Evolutionary conservation across 2,113 vertebrate genomes (phyloP).

Genomic region (Actinemys pallida): DNA sequence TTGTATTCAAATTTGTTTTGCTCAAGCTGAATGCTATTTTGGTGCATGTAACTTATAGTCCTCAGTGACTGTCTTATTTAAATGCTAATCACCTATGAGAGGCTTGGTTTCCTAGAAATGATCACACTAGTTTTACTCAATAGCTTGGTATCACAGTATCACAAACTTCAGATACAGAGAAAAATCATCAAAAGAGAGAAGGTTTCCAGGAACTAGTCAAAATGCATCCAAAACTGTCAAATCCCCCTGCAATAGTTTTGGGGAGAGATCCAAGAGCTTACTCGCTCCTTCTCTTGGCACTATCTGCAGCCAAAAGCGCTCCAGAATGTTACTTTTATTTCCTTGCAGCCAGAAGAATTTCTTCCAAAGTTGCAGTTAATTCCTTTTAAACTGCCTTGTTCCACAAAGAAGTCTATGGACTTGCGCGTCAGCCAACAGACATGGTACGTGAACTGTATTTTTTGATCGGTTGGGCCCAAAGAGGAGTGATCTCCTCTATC

Average conservation of each 20-base stretch:
- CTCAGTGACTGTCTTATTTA: slow-evolving; percentile 22
- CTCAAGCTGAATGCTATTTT: background rate
- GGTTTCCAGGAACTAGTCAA: background rate
- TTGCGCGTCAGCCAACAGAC: background rate
- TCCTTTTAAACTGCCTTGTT: background rate
- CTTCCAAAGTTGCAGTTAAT: background rate
- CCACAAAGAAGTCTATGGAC: background rate
- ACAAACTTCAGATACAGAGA: background rate
- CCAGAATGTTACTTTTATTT: background rate
- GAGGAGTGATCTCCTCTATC: background rate
- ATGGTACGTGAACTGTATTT: background rate
- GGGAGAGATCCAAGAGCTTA: background rate
- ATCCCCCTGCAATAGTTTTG: slow-evolving; percentile 20
- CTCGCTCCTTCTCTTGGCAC: background rate
- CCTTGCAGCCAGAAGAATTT: slow-evolving; percentile 14
- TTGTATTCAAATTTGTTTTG: slow-evolving; percentile 11
- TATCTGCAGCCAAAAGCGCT: background rate
- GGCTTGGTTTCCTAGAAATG: background rate
- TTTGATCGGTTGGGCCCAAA: background rate
- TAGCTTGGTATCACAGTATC: background rate
- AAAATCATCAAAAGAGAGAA: background rate
- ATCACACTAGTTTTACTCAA: background rate
- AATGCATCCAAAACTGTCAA: background rate
- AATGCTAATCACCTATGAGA: slow-evolving; percentile 2
- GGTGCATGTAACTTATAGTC: background rate